Evolutionary conservation across 2,888 invertebrate species (phyloP).

Genomic region (Scaptomyza flava): DNA sequence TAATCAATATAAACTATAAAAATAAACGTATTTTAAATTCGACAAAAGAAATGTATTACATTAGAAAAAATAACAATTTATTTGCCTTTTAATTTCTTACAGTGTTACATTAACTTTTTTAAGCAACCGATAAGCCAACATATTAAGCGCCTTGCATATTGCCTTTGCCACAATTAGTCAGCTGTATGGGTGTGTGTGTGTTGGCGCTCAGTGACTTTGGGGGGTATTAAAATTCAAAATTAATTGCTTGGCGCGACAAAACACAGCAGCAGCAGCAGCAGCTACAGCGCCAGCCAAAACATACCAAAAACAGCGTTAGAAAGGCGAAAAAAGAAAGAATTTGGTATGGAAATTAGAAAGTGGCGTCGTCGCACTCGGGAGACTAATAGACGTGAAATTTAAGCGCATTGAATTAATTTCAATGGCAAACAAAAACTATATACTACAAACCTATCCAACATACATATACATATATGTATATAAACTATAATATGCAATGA

Average conservation of each 20-base stretch:
- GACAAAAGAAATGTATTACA: no score
- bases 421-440: slow-evolving; percentile 16
- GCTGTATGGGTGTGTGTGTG: slow-evolving; percentile 16
- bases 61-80: no score
- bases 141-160: slow-evolving; percentile 41
- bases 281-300: slow-evolving; percentile 15
- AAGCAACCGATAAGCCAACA: slow-evolving; percentile 19
- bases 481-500: slow-evolving; percentile 41
- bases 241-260: slow-evolving; percentile 66
- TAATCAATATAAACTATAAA: no score
- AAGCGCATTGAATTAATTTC: slow-evolving; percentile 80
- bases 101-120: background rate
- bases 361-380: slow-evolving; percentile 58
- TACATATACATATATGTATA: background rate
- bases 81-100: background rate
- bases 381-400: slow-evolving; percentile 80
- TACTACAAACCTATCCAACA: no score
- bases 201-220: slow-evolving; percentile 61
- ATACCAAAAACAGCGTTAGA: slow-evolving; percentile 17
- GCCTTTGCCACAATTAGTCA: slow-evolving; percentile 53
- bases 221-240: slow-evolving; percentile 78
- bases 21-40: no score
- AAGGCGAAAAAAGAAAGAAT: slow-evolving; percentile 12
- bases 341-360: slow-evolving; percentile 71
- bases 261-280: slow-evolving; percentile 45